Percentiles rank a stretch among this genome's conserved stretches.
phyloP scores from a whole-genome alignment of 2,888 invertebrate genomes.

The Operophtera brumata region DNA sequence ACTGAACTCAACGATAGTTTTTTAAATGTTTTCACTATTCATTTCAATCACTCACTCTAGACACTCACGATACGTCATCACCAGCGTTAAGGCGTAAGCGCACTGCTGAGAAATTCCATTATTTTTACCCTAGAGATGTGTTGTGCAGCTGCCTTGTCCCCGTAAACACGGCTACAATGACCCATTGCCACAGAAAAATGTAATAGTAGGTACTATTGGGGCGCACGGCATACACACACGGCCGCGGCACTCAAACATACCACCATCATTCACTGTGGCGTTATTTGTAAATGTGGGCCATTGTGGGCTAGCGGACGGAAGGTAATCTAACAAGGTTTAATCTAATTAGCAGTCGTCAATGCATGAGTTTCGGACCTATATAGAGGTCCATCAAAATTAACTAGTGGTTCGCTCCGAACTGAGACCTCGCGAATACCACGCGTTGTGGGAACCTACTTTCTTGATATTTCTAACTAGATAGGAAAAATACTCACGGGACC shows the following conservation, averaged over 20 bases:
- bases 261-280: not conserved
- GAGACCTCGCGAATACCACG: too few species aligned
- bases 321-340: slow-evolving; percentile 28
- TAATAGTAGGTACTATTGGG: not conserved
- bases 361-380: not conserved
- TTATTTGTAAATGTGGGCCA: not conserved
- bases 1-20: not conserved
- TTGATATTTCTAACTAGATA: too few species aligned
- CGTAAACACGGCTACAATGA: slow-evolving; percentile 42
- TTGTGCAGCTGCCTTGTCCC: slow-evolving; percentile 31
- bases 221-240: not conserved
- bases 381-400: not conserved
- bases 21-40: not conserved
- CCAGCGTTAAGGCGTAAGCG: slow-evolving; percentile 29
- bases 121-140: slow-evolving; percentile 41
- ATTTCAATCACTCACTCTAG: not conserved
- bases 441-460: too few species aligned
- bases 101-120: slow-evolving; percentile 36
- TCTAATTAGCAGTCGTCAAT: slow-evolving; percentile 13
- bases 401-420: too few species aligned
- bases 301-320: not conserved
- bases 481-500: too few species aligned
- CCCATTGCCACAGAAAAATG: slow-evolving; percentile 1
- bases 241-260: not conserved
- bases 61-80: slow-evolving; percentile 16